Conservation (phyloP, 1,140 invertebrate genomes). For the Adelges cooleyi region DNA sequence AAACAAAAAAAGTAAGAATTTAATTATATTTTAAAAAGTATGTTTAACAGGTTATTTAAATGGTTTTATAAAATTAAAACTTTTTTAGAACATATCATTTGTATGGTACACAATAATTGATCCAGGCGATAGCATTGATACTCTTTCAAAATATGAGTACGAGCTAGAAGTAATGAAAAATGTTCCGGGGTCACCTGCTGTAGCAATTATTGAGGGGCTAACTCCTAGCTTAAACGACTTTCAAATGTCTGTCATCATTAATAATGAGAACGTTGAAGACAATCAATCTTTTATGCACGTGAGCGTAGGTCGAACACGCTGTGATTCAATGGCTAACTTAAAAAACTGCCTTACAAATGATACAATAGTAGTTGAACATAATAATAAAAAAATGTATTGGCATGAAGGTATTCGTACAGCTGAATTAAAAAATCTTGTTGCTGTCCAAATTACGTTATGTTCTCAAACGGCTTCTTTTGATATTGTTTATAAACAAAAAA, state of each 20-base stretch:
- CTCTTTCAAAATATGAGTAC: background rate
- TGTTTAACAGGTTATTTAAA: too few species aligned
- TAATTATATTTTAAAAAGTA: too few species aligned
- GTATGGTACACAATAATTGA: conserved; percentile 45
- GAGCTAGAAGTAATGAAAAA: background rate
- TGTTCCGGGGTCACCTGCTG: background rate
- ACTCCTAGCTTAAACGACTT: conserved; percentile 4
- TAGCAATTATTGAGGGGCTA: background rate
- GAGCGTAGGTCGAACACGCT: background rate
- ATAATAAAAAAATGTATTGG: background rate
- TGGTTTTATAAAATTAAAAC: too few species aligned
- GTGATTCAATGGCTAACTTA: background rate
- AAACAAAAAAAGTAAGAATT: conserved; percentile 35
- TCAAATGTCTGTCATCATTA: background rate
- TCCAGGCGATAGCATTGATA: conserved; percentile 40
- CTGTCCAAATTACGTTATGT: background rate
- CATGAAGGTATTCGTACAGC: too few species aligned
- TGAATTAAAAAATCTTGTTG: background rate
- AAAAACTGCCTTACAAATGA: background rate
- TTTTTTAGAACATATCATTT: conserved; percentile 58
- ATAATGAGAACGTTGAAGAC: too few species aligned
- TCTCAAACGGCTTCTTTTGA: conserved; percentile 49
- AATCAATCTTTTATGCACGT: too few species aligned
- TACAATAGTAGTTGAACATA: background rate
- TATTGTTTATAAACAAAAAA: conserved; percentile 63